Percentiles rank a stretch among this genome's conserved stretches.
These are phyloP conservation scores for Xestia ashworthii DNA, from an alignment of 2,888 invertebrate species.

Conservation along the genomic window DNA sequence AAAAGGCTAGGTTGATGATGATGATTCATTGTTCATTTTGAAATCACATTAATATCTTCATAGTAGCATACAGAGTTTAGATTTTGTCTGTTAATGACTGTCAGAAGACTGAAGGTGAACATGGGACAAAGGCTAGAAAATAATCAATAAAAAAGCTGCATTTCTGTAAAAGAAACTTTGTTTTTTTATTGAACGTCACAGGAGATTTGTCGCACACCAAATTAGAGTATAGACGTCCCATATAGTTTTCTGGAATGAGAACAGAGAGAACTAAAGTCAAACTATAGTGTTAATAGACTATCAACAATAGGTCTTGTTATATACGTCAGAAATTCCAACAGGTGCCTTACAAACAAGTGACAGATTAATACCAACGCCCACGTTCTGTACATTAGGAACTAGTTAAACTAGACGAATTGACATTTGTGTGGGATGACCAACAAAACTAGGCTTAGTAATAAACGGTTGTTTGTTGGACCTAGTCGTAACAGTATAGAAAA, in stretches of 20 bases:
- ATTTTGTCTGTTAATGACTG: too few species aligned
- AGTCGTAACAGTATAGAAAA: conserved; percentile 36
- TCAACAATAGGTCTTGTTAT: neutral
- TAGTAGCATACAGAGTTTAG: too few species aligned
- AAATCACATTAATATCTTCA: too few species aligned
- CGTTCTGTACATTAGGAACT: conserved; percentile 19
- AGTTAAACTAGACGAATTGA: conserved; percentile 16
- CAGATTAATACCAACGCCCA: conserved; percentile 51
- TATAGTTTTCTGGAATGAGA: neutral
- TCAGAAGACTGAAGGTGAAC: too few species aligned
- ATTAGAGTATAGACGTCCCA: neutral
- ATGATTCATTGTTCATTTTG: too few species aligned
- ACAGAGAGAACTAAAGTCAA: neutral
- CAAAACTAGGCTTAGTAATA: neutral
- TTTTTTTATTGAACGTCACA: too few species aligned
- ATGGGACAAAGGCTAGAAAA: too few species aligned
- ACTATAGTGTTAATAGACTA: neutral
- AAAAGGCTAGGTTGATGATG: too few species aligned
- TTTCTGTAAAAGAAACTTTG: neutral
- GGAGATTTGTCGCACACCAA: too few species aligned
- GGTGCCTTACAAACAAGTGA: conserved; percentile 10
- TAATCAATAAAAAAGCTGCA: neutral
- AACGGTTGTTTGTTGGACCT: conserved; percentile 25
- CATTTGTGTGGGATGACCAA: conserved; percentile 46
- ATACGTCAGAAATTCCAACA: conserved; percentile 13